Base-by-base conservation (phyloP, 1,140 invertebrate genomes). In the Drusus annulatus region DNA sequence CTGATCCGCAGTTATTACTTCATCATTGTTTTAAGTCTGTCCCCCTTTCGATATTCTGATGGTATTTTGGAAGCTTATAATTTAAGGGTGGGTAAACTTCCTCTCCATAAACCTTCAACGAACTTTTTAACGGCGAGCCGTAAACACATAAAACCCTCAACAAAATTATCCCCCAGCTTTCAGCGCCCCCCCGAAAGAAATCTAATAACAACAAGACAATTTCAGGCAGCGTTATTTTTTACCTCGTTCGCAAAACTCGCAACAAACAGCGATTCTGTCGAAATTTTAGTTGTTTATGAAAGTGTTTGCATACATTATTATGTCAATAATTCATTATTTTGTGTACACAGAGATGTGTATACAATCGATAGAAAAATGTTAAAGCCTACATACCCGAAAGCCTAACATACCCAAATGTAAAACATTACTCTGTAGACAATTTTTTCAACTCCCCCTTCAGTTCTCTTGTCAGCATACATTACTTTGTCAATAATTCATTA, bases 91-190 rank as follows among this genome's bases (percentile, higher is more conserved):
- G 21, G 50, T 69, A 36, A 36, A 69, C 65, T 69, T 69, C 50
- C 31, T 69, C n/a, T 19, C 45, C 36, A 69, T 69, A 69, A 69
- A 69, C 65, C 65, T 21, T 21, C 50, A 69, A n/a, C n/a, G 65
- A 69, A 69, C 36, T 69, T 69, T 65, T 69, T 69, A 69, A 69
- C 65, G 65, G 65, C 28, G 15, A 19, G 36, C 45, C 4, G 65
- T 69, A 69, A 69, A 69, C 65, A 69, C 65, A 69, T 50, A 69
- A 69, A 69, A 69, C 65, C 65, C 65, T 69, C 31, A n/a, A 69
- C 28, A 69, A 51, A 69, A 69, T 69, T 69, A 69, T 4, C 65
- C 31, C 19, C 45, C 45, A 23, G 31, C n/a, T 25, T 69, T 21
- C 6, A 16, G 17, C 10, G 45, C 3, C 51, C 6, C 31, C 17